Evolutionary conservation across 2,113 vertebrate species (phyloP), one percentile per base, ranked within the genome.

Genomic region (Phylloscopus trochiloides): DNA sequence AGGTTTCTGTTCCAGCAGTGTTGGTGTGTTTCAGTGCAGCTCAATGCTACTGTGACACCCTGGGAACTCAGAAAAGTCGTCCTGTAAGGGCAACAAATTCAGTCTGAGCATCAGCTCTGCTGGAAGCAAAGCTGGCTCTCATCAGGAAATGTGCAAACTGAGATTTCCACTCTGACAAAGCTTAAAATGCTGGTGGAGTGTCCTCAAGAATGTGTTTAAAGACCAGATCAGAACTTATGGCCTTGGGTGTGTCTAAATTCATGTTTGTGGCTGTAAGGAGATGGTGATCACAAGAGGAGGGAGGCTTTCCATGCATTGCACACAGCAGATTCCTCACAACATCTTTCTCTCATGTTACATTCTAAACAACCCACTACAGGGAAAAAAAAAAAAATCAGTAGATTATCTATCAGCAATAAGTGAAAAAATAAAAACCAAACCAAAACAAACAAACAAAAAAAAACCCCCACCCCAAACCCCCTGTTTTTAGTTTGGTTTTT

Each of bases 201-300:
- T 68, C 26, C 54, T 43, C 29, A 55, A 26, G 13, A n/a, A 6
- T 21, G 38, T 34, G 31, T 8, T 81, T 16, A 36, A 90, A 77
- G 80, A 4, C 1, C 9, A 32, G 8, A 31, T 61, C 26, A 52
- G 78, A 55, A 7, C 24, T 55, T 15, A 19, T 0, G 1, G n/a
- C 3, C 34, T 11, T 34, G 16, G 12, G 2, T 22, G 7, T 48
- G 19, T 28, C 28, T 57, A 20, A 51, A 57, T 52, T 68, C 3
- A 4, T 70, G 3, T 34, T 32, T n/a, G 51, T 80, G 40, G 4
- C 73, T 74, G 16, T 68, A 26, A 87, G 34, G 45, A 31, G 26
- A 66, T 31, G 36, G 29, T 34, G 48, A 36, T 26, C 32, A 21
- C 8, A 15, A 4, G 21, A 24, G 24, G 20, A 34, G 12, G 29